Evolutionary conservation across 2,888 invertebrate genomes (phyloP), one percentile per base, ranked within the genome.

Genomic region (Perizoma flavofasciatum): DNA sequence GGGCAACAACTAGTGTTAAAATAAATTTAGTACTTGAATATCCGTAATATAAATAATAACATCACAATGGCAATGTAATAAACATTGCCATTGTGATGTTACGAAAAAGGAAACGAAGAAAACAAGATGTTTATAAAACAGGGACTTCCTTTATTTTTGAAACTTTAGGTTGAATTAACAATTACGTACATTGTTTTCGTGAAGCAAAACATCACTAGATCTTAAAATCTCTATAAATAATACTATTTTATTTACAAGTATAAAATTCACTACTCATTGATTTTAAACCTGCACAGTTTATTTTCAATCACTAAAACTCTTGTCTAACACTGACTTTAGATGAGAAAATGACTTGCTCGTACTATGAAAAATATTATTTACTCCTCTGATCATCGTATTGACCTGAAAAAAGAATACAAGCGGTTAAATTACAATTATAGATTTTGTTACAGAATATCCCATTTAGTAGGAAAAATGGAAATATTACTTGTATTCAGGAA

Each of bases 211-310:
- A 75, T 86, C 81, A 84, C 89, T 89, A 87, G 84, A 74, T 78
- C 79, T 81, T 86, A 83, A 75, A 81, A 75, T 69, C 69, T 78
- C 84, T 85, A 83, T 63, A 66, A 75, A 82, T 82, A 81, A 79
- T 79, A 77, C 79, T 83, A 85, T 77, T 75, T 65, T 89, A 87
- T 89, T 79, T 90, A 91, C 90, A 90, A 81, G 88, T 91, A 89
- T 84, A 90, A 90, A 90, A 90, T 81, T 82, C 82, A 85, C 89
- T 89, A 89, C 88, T 78, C 82, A 82, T 82, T 78, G 77, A 84
- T n/a, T n/a, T n/a, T 81, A 82, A 83, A 81, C 82, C 81, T 83
- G 82, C 79, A 81, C 80, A 76, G 80, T 81, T 84, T 77, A 74
- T 79, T 75, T 77, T 73, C 70, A 71, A 77, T 79, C 81, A 81